Conservation (phyloP, 2,888 invertebrate genomes). For the Cacoxenus indagator region DNA sequence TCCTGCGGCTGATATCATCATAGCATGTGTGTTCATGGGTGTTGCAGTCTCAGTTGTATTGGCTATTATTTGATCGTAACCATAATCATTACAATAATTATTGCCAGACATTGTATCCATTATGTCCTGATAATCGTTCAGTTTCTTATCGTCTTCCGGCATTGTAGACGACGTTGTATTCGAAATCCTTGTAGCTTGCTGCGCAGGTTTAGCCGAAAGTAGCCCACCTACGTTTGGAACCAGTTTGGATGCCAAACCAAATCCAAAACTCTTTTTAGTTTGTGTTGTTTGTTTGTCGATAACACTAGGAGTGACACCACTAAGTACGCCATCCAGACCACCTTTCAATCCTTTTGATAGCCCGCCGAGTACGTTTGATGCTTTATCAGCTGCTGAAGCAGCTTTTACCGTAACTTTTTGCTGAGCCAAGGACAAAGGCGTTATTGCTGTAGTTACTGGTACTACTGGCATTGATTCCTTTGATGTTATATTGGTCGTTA, state of each 20-base stretch:
- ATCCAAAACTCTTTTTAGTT: conserved; percentile 55
- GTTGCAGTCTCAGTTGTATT: conserved; percentile 24
- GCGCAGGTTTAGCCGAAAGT: conserved; percentile 36
- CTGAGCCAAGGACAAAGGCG: conserved; percentile 30
- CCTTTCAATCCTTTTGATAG: conserved; percentile 65
- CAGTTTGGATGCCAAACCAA: conserved; percentile 63
- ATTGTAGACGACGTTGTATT: background rate
- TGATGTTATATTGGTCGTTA: conserved; percentile 20
- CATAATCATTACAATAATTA: conserved; percentile 18
- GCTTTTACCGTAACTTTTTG: conserved; percentile 57
- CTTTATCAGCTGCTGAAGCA: conserved; percentile 66
- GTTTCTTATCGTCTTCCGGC: background rate
- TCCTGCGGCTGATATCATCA: background rate
- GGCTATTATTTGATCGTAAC: conserved; percentile 8
- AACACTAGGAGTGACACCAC: conserved; percentile 48
- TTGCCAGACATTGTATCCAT: background rate
- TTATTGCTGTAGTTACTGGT: conserved; percentile 39
- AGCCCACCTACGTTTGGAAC: conserved; percentile 63
- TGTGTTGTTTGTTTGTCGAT: conserved; percentile 27
- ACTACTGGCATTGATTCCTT: conserved; percentile 1
- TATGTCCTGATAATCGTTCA: background rate
- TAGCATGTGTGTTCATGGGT: conserved; percentile 10
- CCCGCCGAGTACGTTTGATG: conserved; percentile 59
- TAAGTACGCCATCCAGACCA: conserved; percentile 63
- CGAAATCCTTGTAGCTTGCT: background rate